phyloP scores from a whole-genome alignment of 2,113 vertebrate species.

The Thomomys bottae region DNA sequence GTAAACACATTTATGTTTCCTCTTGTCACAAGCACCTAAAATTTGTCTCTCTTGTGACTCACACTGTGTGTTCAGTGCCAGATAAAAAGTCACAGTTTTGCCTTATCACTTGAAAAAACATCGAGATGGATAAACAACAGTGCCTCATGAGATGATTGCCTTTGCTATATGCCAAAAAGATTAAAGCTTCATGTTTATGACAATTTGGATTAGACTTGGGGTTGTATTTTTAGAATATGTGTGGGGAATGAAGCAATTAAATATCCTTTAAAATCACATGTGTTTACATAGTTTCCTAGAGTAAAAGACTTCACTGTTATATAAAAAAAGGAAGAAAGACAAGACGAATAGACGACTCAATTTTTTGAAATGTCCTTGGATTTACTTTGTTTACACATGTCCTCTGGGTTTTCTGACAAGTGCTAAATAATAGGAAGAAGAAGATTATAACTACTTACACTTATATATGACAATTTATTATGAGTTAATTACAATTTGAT shows the following conservation, averaged over 20 bases:
- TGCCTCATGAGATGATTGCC: conserved; percentile 80
- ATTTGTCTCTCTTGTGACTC: conserved; percentile 70
- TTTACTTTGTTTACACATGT: no score
- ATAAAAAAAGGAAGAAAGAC: no score
- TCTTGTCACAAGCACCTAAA: conserved; percentile 76
- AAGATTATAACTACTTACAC: not conserved
- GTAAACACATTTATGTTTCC: conserved; percentile 71
- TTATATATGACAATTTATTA: not conserved
- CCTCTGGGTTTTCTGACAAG: not conserved
- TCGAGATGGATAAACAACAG: conserved; percentile 75
- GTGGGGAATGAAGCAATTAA: conserved; percentile 58
- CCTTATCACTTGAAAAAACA: conserved; percentile 85
- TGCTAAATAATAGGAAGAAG: not conserved
- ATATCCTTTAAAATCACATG: conserved; percentile 44
- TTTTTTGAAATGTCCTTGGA: not conserved
- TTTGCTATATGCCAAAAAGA: conserved; percentile 80
- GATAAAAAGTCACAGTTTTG: conserved; percentile 75
- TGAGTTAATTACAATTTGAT: not conserved
- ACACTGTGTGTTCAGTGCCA: conserved; percentile 69
- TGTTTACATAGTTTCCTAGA: not conserved
- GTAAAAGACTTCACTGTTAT: conserved; percentile 8
- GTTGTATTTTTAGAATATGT: conserved; percentile 60
- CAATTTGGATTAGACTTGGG: conserved; percentile 71
- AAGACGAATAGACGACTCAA: conserved; percentile 1
- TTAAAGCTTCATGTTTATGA: conserved; percentile 70